Conservation (phyloP, 2,113 vertebrate genomes). For the Upupa epops region DNA sequence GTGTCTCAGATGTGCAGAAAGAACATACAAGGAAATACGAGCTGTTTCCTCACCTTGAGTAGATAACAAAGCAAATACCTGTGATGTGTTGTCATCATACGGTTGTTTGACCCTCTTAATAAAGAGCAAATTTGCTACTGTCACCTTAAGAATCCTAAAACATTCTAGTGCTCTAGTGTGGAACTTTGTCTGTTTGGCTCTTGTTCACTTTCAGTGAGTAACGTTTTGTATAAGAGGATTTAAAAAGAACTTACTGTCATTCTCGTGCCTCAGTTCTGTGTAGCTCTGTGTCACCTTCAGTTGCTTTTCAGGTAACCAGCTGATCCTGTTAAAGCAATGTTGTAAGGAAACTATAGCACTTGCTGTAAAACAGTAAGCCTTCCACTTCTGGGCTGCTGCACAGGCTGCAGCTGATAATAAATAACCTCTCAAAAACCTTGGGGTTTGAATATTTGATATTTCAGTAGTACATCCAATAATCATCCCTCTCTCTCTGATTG, state of each 20-base stretch:
- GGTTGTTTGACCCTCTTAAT: not conserved
- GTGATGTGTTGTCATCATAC: not conserved
- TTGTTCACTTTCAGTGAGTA: not conserved
- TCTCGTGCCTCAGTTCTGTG: not conserved
- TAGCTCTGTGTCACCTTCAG: not conserved
- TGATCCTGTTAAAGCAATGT: accelerated
- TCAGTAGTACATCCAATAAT: not conserved
- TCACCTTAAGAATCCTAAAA: not conserved
- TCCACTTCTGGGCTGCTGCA: not conserved
- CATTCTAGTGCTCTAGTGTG: not conserved
- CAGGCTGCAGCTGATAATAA: not conserved
- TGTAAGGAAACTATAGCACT: not conserved
- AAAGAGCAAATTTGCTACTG: not conserved
- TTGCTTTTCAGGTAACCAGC: not conserved
- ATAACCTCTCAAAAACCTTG: not conserved
- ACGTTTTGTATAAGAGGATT: not conserved
- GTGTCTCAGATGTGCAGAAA: not conserved
- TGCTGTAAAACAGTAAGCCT: not conserved
- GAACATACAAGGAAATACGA: not conserved
- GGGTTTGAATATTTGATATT: not conserved
- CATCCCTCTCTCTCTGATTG: not conserved
- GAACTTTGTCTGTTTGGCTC: not conserved
- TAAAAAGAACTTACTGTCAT: not conserved
- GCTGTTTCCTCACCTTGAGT: not conserved
- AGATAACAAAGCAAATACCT: not conserved